A percentile compares a stretch with the other conserved stretches of the same genome.
These are phyloP conservation scores for Cataglyphis livida DNA, from an alignment of 2,888 invertebrate genomes.

Conservation along the genomic window DNA sequence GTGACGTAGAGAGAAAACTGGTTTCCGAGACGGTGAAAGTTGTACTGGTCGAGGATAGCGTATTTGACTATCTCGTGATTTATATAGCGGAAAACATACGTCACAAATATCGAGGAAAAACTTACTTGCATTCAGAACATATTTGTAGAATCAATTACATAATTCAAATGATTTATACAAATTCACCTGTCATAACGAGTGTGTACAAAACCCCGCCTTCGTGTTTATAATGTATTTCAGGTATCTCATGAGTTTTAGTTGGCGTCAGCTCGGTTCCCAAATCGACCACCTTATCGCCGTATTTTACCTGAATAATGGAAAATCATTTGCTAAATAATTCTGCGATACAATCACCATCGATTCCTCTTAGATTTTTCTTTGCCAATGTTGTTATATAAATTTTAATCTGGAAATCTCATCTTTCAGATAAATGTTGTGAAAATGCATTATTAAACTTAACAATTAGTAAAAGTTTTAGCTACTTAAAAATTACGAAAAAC, in stretches of 20 bases:
- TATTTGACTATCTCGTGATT: not conserved
- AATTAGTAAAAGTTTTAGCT: not conserved
- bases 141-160: not conserved
- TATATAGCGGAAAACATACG: not conserved
- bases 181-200: constrained; percentile 81
- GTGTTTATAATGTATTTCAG: constrained; percentile 83
- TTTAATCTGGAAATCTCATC: not conserved
- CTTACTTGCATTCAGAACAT: not conserved
- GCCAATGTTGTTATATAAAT: not conserved
- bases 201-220: constrained; percentile 84
- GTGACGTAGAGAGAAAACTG: constrained; percentile 67
- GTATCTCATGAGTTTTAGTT: constrained; percentile 79
- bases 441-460: not conserved
- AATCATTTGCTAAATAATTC: not conserved
- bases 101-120: not conserved
- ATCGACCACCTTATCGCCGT: constrained; percentile 79
- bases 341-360: not conserved
- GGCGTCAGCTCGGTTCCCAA: constrained; percentile 83
- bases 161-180: constrained; percentile 4
- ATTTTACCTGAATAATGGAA: constrained; percentile 78
- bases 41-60: constrained; percentile 39
- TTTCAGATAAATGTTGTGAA: not conserved
- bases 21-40: constrained; percentile 77
- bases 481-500: not conserved
- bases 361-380: not conserved